Percentiles rank a stretch among this genome's conserved stretches.
phyloP scores from a whole-genome alignment of 53 echinoderm and acorn worm species.

The Hippasteria phrygiana region DNA sequence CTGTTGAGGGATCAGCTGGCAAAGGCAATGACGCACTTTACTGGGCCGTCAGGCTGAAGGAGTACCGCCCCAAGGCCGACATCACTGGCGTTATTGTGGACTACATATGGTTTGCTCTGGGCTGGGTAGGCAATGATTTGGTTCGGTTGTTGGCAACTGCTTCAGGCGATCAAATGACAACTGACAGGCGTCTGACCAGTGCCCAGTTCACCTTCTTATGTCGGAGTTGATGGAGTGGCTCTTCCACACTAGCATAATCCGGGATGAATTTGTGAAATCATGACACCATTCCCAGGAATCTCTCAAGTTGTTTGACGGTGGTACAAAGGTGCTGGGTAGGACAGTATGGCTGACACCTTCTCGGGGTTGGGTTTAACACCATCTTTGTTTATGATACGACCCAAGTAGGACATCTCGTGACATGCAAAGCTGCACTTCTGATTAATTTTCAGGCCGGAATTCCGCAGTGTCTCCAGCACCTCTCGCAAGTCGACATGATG shows the following conservation, averaged over 20 bases:
- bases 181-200: constrained; percentile 25
- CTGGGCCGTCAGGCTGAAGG: too few relatives aligned
- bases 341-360: constrained; percentile 34
- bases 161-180: constrained; percentile 37
- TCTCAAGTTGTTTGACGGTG: constrained; percentile 41
- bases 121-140: too few relatives aligned
- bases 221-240: constrained; percentile 36
- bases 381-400: constrained; percentile 9
- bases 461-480: constrained; percentile 37
- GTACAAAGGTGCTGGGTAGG: constrained; percentile 45
- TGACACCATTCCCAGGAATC: constrained; percentile 53
- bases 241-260: constrained; percentile 39
- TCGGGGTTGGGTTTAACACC: constrained; percentile 41
- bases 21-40: too few relatives aligned
- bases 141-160: too few relatives aligned
- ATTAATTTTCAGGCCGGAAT: constrained; percentile 61
- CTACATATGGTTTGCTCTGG: too few relatives aligned
- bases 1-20: too few relatives aligned
- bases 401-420: constrained; percentile 11
- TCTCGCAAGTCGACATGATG: constrained; percentile 34
- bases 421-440: constrained; percentile 53
- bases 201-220: constrained; percentile 19
- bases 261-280: constrained; percentile 57
- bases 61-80: too few relatives aligned
- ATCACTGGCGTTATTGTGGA: too few relatives aligned